Evolutionary conservation across 2,113 vertebrate genomes (phyloP).

Genomic region (Colinus virginianus): DNA sequence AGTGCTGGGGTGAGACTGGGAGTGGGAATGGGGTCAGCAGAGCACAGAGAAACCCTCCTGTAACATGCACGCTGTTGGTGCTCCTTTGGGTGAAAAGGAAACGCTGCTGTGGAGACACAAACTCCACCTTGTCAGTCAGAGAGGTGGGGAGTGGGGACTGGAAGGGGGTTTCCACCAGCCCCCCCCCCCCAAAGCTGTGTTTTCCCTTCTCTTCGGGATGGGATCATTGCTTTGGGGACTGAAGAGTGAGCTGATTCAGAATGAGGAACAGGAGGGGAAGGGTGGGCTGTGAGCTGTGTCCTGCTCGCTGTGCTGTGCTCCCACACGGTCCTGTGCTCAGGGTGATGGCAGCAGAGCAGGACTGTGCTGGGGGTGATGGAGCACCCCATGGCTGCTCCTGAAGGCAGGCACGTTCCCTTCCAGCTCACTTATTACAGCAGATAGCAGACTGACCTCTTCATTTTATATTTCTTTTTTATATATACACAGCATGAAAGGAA

Average conservation of each 20-base stretch:
- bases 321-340: no score
- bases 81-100: neutral
- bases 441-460: neutral
- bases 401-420: neutral
- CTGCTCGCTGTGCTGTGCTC: no score
- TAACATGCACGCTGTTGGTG: neutral
- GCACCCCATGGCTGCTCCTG: neutral
- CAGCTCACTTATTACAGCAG: neutral
- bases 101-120: accelerated
- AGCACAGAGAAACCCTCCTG: neutral
- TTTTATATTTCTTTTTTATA: neutral
- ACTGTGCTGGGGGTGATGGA: no score
- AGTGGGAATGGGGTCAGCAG: accelerated
- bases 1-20: neutral
- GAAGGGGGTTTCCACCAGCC: no score
- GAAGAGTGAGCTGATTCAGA: no score
- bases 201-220: no score
- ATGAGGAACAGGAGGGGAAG: neutral
- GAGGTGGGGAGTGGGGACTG: no score
- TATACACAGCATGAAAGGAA: neutral
- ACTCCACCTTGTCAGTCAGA: neutral
- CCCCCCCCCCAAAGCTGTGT: no score
- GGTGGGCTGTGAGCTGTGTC: no score
- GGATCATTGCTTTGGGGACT: no score
- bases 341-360: no score